phyloP scores from a whole-genome alignment of 2,888 invertebrate genomes.

The Dryobota labecula region DNA sequence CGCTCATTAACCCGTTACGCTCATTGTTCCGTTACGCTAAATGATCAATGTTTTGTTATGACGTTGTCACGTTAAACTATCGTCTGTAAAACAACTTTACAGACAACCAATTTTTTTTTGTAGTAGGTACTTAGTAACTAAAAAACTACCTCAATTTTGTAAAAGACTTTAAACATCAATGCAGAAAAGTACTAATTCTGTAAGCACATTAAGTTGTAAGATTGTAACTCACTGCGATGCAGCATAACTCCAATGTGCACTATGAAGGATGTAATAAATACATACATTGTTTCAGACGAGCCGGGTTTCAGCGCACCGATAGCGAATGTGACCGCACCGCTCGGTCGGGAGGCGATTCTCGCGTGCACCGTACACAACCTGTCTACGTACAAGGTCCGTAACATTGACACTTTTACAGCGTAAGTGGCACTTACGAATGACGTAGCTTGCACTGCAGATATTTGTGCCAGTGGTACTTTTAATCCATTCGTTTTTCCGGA shows the following conservation, averaged over 20 bases:
- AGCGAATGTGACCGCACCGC: slow-evolving; percentile 95
- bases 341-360: slow-evolving; percentile 95
- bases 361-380: slow-evolving; percentile 96
- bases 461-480: background rate
- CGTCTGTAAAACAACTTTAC: too few species aligned
- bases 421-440: slow-evolving; percentile 19
- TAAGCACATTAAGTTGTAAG: slow-evolving; percentile 10
- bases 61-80: too few species aligned
- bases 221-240: background rate
- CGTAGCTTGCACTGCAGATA: slow-evolving; percentile 14
- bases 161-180: background rate
- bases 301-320: slow-evolving; percentile 96
- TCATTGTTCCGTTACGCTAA: too few species aligned
- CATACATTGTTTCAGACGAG: slow-evolving; percentile 90
- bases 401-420: slow-evolving; percentile 28
- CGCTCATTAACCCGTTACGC: too few species aligned
- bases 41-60: too few species aligned
- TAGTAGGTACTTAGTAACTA: background rate
- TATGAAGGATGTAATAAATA: slow-evolving; percentile 45
- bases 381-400: slow-evolving; percentile 94
- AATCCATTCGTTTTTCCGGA: background rate
- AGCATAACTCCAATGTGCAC: slow-evolving; percentile 24
- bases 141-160: background rate
- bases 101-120: too few species aligned
- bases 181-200: background rate